These are phyloP conservation scores for Henicopernis longicauda DNA, from an alignment of 2,113 vertebrate species.

Conservation along the genomic window DNA sequence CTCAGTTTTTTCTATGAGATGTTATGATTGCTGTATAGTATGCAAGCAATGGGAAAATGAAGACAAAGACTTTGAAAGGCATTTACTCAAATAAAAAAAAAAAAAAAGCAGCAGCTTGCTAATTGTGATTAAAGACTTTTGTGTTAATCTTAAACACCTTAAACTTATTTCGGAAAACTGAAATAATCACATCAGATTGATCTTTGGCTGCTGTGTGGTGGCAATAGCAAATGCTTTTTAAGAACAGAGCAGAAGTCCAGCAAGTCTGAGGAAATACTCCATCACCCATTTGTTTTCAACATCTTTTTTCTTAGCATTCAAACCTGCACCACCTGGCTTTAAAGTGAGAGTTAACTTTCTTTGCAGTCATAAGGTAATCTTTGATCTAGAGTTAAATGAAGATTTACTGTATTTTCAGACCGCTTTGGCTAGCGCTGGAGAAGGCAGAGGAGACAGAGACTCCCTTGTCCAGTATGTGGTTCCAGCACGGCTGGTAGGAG, in stretches of 20 bases:
- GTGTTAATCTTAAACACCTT: background rate
- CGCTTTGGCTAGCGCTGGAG: background rate
- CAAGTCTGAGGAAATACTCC: background rate
- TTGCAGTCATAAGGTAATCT: background rate
- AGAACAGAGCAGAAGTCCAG: background rate
- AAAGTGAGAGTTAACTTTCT: background rate
- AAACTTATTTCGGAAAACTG: background rate
- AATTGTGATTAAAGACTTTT: background rate
- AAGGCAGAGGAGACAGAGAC: background rate
- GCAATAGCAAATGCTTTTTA: background rate
- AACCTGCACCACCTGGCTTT: background rate
- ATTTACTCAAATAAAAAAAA: background rate
- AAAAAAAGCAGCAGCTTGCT: background rate
- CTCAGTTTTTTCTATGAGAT: background rate
- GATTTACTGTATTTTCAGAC: constrained; percentile 24
- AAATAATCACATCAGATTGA: background rate
- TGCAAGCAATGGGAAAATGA: background rate
- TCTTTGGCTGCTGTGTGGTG: background rate
- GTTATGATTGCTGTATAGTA: background rate
- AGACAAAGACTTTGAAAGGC: background rate
- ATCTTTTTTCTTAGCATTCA: background rate
- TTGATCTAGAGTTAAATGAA: constrained; percentile 42
- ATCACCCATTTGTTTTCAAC: background rate
- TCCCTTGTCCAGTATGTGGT: background rate
- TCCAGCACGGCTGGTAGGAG: background rate